Evolutionary conservation across 2,888 invertebrate genomes (phyloP).

Genomic region (Ophonus ardosiacus): DNA sequence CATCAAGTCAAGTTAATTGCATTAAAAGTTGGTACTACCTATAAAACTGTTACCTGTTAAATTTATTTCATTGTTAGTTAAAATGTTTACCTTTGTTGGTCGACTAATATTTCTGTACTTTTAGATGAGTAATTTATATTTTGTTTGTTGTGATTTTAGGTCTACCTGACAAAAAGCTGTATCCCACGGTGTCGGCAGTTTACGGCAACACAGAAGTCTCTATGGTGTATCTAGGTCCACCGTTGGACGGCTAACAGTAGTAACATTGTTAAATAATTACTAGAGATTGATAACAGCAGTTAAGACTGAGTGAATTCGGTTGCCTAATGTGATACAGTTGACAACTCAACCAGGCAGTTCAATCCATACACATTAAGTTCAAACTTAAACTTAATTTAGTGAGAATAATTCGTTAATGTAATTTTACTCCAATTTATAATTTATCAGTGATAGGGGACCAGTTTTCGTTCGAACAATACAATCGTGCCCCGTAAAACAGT

Average conservation of each 20-base stretch:
- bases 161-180: conserved; percentile 94
- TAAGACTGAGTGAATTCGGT: conserved; percentile 55
- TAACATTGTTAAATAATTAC: conserved; percentile 46
- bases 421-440: conserved; percentile 28
- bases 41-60: background rate
- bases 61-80: background rate
- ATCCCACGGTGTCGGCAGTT: conserved; percentile 97
- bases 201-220: conserved; percentile 99
- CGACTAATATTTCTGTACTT: conserved; percentile 12
- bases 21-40: too few species aligned
- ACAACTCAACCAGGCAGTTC: conserved; percentile 50
- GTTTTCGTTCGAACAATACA: conserved; percentile 13
- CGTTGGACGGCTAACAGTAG: conserved; percentile 92
- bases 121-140: conserved; percentile 7
- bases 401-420: conserved; percentile 24
- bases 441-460: conserved; percentile 53
- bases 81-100: conserved; percentile 6
- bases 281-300: conserved; percentile 44
- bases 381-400: conserved; percentile 35
- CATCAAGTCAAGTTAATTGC: too few species aligned
- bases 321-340: conserved; percentile 61
- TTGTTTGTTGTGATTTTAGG: conserved; percentile 78
- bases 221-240: conserved; percentile 98
- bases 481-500: conserved; percentile 49
- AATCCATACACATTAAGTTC: conserved; percentile 38